These are phyloP conservation scores for Listronotus oregonensis DNA, from an alignment of 1,140 invertebrate genomes.

Conservation along the genomic window DNA sequence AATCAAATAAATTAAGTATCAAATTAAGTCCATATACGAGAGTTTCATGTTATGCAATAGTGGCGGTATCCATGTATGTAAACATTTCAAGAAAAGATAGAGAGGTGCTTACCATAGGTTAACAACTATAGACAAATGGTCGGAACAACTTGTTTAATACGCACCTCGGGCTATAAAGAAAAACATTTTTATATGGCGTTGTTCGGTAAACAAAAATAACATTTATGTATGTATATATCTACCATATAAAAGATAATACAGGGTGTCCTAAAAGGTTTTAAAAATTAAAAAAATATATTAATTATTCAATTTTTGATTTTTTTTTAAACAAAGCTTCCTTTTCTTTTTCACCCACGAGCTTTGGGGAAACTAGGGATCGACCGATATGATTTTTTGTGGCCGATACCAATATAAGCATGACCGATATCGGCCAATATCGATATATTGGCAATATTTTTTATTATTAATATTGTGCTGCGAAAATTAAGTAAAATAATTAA, in stretches of 20 bases:
- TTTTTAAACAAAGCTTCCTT: too few relatives aligned
- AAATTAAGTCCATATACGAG: constrained; percentile 21
- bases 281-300: too few relatives aligned
- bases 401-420: too few relatives aligned
- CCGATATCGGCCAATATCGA: too few relatives aligned
- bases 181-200: constrained; percentile 7
- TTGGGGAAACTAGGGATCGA: too few relatives aligned
- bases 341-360: too few relatives aligned
- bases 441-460: too few relatives aligned
- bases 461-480: too few relatives aligned
- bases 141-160: constrained; percentile 21
- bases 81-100: constrained; percentile 18
- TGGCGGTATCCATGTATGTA: constrained; percentile 25
- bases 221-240: background rate
- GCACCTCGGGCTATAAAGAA: constrained; percentile 16
- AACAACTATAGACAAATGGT: constrained; percentile 28
- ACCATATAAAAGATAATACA: background rate
- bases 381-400: too few relatives aligned
- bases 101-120: constrained; percentile 25
- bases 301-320: too few relatives aligned
- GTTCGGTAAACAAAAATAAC: background rate
- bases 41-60: constrained; percentile 22
- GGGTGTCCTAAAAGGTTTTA: background rate
- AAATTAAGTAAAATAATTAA: too few relatives aligned
- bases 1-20: constrained; percentile 23